Evolutionary conservation across 2,888 invertebrate species (phyloP).

Genomic region (Coronaproctus castanopsis): DNA sequence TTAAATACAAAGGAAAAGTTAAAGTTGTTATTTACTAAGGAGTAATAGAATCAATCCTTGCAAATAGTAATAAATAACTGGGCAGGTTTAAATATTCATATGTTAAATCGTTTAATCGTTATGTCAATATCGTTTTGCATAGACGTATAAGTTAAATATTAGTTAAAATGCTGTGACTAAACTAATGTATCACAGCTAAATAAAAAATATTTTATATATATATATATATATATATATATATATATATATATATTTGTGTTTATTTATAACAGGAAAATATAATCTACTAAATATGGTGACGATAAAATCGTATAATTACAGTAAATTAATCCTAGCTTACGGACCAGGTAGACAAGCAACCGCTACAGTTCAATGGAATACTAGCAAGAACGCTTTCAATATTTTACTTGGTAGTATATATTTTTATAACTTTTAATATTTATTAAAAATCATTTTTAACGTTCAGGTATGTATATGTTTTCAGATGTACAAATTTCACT

Average conservation of each 20-base stretch:
- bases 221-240: not conserved
- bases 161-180: too few species aligned
- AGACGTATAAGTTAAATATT: not conserved
- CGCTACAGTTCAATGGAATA: constrained; percentile 63
- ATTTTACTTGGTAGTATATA: constrained; percentile 40
- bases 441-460: too few species aligned
- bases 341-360: constrained; percentile 68
- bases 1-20: too few species aligned
- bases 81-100: too few species aligned
- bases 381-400: constrained; percentile 49
- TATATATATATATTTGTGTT: too few species aligned
- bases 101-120: too few species aligned
- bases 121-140: not conserved
- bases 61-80: too few species aligned
- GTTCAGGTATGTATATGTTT: too few species aligned
- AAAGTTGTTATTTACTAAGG: too few species aligned
- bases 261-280: constrained; percentile 8
- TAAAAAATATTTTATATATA: not conserved
- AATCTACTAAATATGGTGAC: constrained; percentile 41
- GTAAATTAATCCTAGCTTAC: constrained; percentile 70
- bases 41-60: too few species aligned
- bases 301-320: constrained; percentile 81
- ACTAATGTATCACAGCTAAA: not conserved
- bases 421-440: too few species aligned
- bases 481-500: too few species aligned